Percentiles rank a stretch among this genome's conserved stretches.
Conservation (phyloP, 2,888 invertebrate genomes). For the Aelia acuminata region DNA sequence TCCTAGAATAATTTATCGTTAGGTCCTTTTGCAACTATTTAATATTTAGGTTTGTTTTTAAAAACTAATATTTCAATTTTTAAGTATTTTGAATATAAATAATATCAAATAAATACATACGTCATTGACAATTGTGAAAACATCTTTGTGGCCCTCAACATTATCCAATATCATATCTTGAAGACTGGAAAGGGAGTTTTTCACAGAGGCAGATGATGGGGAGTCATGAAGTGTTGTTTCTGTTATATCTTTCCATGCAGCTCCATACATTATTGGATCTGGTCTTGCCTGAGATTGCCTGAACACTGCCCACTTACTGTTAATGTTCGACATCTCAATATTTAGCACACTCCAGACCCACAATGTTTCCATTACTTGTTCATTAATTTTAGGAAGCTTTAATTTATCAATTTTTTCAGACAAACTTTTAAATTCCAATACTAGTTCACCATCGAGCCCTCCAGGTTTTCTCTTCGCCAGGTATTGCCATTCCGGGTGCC, state of each 20-base stretch:
- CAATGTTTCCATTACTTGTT: conserved; percentile 64
- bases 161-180: conserved; percentile 63
- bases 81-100: neutral
- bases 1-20: conserved; percentile 72
- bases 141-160: conserved; percentile 61
- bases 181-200: conserved; percentile 58
- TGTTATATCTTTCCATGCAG: conserved; percentile 76
- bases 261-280: conserved; percentile 67
- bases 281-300: conserved; percentile 73
- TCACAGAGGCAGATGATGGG: conserved; percentile 46
- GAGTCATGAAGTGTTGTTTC: conserved; percentile 76
- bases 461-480: conserved; percentile 61
- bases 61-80: neutral
- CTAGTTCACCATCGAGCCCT: conserved; percentile 72
- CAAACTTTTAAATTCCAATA: conserved; percentile 74
- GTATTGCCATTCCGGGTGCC: conserved; percentile 72
- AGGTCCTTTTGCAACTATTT: neutral
- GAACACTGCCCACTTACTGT: conserved; percentile 79
- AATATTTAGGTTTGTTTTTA: neutral
- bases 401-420: conserved; percentile 69
- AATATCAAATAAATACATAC: conserved; percentile 49
- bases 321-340: conserved; percentile 75
- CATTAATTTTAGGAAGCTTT: conserved; percentile 55
- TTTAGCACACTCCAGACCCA: conserved; percentile 79
- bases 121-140: conserved; percentile 60